A percentile compares a stretch with the other conserved stretches of the same genome.
These are phyloP conservation scores for Bos indicus DNA, from an alignment of 2,113 vertebrate species.

Conservation along the genomic window DNA sequence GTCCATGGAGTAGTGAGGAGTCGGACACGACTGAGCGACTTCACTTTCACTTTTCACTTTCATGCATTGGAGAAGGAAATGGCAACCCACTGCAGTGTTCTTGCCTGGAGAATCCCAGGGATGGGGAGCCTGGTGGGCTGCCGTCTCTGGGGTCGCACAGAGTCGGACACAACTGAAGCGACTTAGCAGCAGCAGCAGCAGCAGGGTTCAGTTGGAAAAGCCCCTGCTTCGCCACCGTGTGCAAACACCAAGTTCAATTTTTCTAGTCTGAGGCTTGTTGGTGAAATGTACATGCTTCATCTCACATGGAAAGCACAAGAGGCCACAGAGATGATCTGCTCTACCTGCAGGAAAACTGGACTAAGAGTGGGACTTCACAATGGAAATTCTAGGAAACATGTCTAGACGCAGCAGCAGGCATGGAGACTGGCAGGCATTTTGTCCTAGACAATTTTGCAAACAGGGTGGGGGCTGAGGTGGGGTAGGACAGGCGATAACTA, in stretches of 20 bases:
- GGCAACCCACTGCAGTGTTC: too few relatives aligned
- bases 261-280: neutral
- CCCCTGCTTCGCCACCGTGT: accelerated
- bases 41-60: too few relatives aligned
- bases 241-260: neutral
- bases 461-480: accelerated
- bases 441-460: neutral
- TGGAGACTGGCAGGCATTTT: neutral
- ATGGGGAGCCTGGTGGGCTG: too few relatives aligned
- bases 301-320: neutral
- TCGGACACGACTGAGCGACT: too few relatives aligned
- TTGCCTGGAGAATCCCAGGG: too few relatives aligned
- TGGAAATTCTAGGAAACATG: neutral
- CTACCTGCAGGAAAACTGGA: neutral
- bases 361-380: neutral
- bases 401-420: neutral
- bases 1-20: too few relatives aligned
- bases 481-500: neutral
- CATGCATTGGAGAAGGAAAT: too few relatives aligned
- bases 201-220: neutral
- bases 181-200: too few relatives aligned
- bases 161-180: too few relatives aligned
- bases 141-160: too few relatives aligned
- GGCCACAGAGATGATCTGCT: neutral
- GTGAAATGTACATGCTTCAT: neutral